Percentiles rank a stretch among this genome's conserved stretches.
Evolutionary conservation across 2,113 vertebrate genomes (phyloP).

Genomic region (Sceloporus undulatus): DNA sequence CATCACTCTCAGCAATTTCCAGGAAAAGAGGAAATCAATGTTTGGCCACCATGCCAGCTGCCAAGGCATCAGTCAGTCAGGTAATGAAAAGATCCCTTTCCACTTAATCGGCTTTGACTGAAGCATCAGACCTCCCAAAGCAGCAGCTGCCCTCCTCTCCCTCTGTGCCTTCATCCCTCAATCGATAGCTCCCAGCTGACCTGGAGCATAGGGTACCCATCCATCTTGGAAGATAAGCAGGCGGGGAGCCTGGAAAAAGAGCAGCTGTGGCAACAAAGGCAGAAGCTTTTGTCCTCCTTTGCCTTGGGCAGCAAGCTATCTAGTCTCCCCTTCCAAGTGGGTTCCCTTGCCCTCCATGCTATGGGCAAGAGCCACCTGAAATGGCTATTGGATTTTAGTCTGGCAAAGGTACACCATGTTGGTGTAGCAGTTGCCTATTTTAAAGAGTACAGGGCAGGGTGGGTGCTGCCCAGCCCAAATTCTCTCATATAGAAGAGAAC

Average conservation of each 20-base stretch:
- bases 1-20: not conserved
- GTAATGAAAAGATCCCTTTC: constrained; percentile 35
- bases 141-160: not conserved
- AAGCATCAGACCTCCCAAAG: not conserved
- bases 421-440: no score
- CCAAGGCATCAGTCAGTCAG: not conserved
- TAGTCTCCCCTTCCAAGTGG: no score
- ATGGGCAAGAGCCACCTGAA: no score
- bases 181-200: not conserved
- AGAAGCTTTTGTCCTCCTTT: not conserved
- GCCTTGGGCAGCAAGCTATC: no score
- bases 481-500: no score
- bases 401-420: no score
- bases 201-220: not conserved
- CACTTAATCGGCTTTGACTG: constrained; percentile 21
- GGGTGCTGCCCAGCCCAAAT: no score
- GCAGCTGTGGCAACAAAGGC: not conserved
- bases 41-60: not conserved
- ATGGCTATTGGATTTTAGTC: no score
- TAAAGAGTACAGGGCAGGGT: no score
- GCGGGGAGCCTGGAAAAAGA: not conserved
- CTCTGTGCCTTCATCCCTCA: not conserved
- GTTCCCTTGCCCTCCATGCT: no score
- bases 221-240: not conserved
- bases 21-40: constrained; percentile 12